Percentiles rank a stretch among this genome's conserved stretches.
These are phyloP conservation scores for Drosophila nannoptera DNA, from an alignment of 1,140 invertebrate genomes.

Conservation along the genomic window DNA sequence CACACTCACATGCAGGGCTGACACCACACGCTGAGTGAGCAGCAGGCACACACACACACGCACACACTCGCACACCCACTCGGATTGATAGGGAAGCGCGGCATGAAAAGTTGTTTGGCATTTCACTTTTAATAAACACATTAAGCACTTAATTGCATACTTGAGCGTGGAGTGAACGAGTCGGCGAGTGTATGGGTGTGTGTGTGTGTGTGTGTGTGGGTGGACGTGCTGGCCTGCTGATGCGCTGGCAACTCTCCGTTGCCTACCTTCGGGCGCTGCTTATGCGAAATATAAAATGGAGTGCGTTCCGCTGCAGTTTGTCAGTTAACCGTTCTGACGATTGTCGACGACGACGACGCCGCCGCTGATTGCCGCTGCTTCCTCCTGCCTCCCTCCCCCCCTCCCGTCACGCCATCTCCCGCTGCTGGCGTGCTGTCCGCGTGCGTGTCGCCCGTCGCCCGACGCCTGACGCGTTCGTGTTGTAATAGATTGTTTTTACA, in stretches of 20 bases:
- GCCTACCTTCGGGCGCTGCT: conserved; percentile 26
- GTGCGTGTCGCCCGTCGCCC: conserved; percentile 13
- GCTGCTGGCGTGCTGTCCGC: conserved; percentile 12
- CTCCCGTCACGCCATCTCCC: neutral
- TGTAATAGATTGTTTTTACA: conserved; percentile 58
- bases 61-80: conserved; percentile 1
- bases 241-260: conserved; percentile 20
- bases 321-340: conserved; percentile 40
- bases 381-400: neutral
- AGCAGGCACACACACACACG: neutral
- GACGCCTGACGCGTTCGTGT: conserved; percentile 24
- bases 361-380: conserved; percentile 15
- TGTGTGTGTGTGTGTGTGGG: neutral
- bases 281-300: conserved; percentile 17
- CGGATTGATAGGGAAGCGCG: conserved; percentile 31
- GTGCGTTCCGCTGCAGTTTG: conserved; percentile 3
- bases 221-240: conserved; percentile 12
- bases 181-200: conserved; percentile 11
- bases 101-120: conserved; percentile 55
- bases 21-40: conserved; percentile 33
- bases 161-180: conserved; percentile 26
- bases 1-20: conserved; percentile 25
- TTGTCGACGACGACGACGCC: conserved; percentile 9
- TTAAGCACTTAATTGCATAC: conserved; percentile 68
- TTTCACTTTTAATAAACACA: conserved; percentile 76